Conservation (phyloP, 2,888 invertebrate genomes). For the Linyphia triangularis region DNA sequence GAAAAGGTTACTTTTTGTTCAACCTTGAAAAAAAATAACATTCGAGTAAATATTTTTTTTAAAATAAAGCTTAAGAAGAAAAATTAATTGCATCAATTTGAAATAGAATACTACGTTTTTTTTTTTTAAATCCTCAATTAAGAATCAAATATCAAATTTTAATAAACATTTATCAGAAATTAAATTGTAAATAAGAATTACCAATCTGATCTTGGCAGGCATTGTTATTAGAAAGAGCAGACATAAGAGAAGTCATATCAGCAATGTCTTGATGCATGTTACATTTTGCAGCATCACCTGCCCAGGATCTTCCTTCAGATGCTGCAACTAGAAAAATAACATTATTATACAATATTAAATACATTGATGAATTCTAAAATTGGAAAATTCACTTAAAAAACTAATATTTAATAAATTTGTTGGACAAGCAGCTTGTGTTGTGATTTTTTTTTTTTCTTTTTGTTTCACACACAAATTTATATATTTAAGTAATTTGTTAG, state of each 20-base stretch:
- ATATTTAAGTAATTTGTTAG: too few species aligned
- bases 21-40: too few species aligned
- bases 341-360: neutral
- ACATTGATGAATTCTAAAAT: too few species aligned
- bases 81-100: neutral
- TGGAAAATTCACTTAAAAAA: too few species aligned
- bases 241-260: constrained; percentile 56
- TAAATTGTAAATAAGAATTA: constrained; percentile 37
- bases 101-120: too few species aligned
- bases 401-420: too few species aligned
- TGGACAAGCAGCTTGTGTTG: too few species aligned
- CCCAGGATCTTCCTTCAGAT: constrained; percentile 67
- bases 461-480: too few species aligned
- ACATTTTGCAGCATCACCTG: constrained; percentile 51
- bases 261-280: constrained; percentile 60
- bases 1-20: too few species aligned
- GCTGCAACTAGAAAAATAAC: constrained; percentile 54
- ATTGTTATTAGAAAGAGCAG: constrained; percentile 43
- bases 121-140: neutral
- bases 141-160: neutral
- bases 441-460: too few species aligned
- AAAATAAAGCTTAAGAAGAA: too few species aligned
- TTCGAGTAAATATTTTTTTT: too few species aligned
- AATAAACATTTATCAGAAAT: neutral
- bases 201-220: constrained; percentile 67